These are phyloP conservation scores for Nemopilema nomurai DNA, from an alignment of 30 jellyfish, hydroid and myxozoan species.

Conservation along the genomic window DNA sequence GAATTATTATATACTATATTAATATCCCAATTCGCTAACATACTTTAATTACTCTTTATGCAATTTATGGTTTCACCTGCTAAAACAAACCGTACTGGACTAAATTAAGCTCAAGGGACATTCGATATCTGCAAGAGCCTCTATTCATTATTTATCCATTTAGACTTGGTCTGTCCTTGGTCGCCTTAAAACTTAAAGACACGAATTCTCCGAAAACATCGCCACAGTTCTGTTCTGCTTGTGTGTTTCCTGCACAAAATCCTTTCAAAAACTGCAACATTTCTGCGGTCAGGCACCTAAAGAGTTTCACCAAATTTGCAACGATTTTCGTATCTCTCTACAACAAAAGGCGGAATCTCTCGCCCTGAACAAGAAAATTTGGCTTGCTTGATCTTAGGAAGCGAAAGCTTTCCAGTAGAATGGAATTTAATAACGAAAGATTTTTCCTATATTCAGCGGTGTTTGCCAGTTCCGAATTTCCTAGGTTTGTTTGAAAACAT, in stretches of 20 bases:
- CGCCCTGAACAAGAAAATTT: neutral
- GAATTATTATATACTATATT: too few relatives aligned
- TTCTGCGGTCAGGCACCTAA: neutral
- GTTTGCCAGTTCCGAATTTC: neutral
- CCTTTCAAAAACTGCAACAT: neutral
- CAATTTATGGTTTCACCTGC: too few relatives aligned
- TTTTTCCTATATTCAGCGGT: neutral
- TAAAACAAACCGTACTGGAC: too few relatives aligned
- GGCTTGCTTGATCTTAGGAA: neutral
- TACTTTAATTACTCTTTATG: too few relatives aligned
- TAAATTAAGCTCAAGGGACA: too few relatives aligned
- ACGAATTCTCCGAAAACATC: neutral
- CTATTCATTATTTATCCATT: too few relatives aligned
- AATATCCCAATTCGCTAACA: too few relatives aligned
- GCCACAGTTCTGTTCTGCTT: neutral
- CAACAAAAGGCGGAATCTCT: neutral
- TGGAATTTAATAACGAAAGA: neutral
- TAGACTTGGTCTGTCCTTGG: too few relatives aligned
- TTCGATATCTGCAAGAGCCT: too few relatives aligned
- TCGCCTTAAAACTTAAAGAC: neutral
- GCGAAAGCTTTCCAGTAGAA: neutral
- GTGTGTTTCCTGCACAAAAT: neutral
- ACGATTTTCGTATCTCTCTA: neutral
- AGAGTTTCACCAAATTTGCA: neutral
- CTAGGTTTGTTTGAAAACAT: neutral